Percentiles rank a stretch among this genome's conserved stretches.
phyloP scores from a whole-genome alignment of 2,888 invertebrate species.

The Balanococcus diminutus region DNA sequence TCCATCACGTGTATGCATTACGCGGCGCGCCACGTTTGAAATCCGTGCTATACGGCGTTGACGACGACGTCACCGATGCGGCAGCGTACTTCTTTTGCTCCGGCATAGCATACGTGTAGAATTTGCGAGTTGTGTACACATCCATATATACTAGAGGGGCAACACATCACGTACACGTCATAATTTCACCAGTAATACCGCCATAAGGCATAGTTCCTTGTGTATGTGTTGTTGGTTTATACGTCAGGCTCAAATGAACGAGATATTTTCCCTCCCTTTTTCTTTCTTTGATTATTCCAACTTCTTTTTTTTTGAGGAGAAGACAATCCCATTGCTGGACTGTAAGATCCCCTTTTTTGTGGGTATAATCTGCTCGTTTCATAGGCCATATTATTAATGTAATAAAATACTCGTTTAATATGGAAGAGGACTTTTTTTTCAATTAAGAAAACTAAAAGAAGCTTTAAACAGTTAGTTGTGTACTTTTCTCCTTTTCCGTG shows the following conservation, averaged over 20 bases:
- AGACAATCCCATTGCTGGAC: not conserved
- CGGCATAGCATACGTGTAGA: not conserved
- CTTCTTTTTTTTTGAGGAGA: not conserved
- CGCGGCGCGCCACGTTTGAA: not conserved
- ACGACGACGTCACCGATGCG: not conserved
- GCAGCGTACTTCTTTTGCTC: not conserved
- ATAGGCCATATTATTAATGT: not conserved
- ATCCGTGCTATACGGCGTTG: not conserved
- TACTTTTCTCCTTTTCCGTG: not conserved
- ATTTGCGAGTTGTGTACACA: not conserved
- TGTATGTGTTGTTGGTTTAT: constrained; percentile 3
- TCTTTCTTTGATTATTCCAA: not conserved
- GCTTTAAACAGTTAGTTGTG: not conserved
- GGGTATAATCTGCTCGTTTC: not conserved
- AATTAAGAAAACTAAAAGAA: constrained; percentile 26
- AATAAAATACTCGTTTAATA: constrained; percentile 30
- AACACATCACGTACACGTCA: constrained; percentile 19
- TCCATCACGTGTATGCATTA: constrained; percentile 19
- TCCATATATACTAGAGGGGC: not conserved
- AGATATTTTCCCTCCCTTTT: not conserved
- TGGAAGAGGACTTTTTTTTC: constrained; percentile 6
- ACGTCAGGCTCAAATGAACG: not conserved
- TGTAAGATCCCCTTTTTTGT: not conserved
- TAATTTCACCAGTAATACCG: constrained; percentile 11
- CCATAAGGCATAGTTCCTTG: not conserved